Evolutionary conservation across 2,888 invertebrate genomes (phyloP).

Genomic region (Prosapia bicincta): DNA sequence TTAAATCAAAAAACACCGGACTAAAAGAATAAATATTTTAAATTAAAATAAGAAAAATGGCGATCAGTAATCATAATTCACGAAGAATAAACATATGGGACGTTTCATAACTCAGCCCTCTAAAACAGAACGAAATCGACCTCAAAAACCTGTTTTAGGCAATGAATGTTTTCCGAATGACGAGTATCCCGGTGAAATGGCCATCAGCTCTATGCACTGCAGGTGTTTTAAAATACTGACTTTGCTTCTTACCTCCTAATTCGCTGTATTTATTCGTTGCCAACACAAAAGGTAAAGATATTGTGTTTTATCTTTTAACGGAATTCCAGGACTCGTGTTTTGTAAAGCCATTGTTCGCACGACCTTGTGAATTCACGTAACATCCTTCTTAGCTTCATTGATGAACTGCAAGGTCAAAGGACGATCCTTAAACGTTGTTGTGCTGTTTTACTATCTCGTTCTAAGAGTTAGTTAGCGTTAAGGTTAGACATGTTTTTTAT

Average conservation of each 20-base stretch:
- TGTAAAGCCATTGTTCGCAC: neutral
- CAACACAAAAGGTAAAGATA: neutral
- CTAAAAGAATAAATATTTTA: neutral
- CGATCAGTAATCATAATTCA: neutral
- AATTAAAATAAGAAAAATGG: neutral
- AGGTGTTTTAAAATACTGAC: conserved; percentile 25
- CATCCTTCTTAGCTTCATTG: neutral
- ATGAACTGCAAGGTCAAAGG: neutral
- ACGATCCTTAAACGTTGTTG: neutral
- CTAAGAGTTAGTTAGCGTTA: no score
- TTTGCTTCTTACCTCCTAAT: conserved; percentile 4
- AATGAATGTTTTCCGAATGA: neutral
- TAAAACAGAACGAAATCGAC: neutral
- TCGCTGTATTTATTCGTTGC: neutral
- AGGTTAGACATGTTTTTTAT: no score
- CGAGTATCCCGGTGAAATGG: neutral
- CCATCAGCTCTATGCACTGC: neutral
- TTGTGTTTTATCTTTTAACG: neutral
- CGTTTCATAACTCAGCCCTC: neutral
- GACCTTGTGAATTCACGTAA: neutral
- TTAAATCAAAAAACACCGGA: no score
- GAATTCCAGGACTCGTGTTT: neutral
- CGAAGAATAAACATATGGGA: neutral
- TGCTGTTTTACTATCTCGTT: neutral
- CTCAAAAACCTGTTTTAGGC: neutral